phyloP scores from a whole-genome alignment of 2,888 invertebrate species.

The Drosophila acutilabella region DNA sequence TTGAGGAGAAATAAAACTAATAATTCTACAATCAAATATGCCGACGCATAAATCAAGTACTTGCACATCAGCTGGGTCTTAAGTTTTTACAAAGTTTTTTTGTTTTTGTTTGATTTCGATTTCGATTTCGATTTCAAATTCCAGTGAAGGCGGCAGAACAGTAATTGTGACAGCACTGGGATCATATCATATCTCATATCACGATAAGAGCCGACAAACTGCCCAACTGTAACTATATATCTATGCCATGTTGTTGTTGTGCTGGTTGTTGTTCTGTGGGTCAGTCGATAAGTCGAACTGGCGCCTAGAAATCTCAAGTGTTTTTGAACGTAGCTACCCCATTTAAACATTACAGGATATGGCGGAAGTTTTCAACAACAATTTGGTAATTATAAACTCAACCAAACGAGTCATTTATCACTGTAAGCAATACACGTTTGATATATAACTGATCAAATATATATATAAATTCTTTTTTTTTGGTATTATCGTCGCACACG shows the following conservation, averaged over 20 bases:
- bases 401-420: constrained; percentile 36
- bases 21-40: constrained; percentile 51
- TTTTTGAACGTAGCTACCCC: constrained; percentile 6
- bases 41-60: constrained; percentile 65
- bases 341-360: constrained; percentile 27
- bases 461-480: constrained; percentile 25
- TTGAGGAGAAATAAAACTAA: neutral
- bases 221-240: constrained; percentile 28
- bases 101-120: constrained; percentile 33
- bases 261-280: constrained; percentile 18
- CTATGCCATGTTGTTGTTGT: constrained; percentile 19
- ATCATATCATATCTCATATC: constrained; percentile 57
- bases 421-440: constrained; percentile 54
- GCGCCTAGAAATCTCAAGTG: constrained; percentile 40
- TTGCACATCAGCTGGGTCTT: constrained; percentile 52
- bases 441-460: constrained; percentile 10
- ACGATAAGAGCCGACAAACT: constrained; percentile 17
- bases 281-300: constrained; percentile 42
- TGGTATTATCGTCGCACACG: constrained; percentile 57
- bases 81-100: constrained; percentile 33
- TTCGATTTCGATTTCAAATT: constrained; percentile 50
- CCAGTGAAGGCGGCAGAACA: constrained; percentile 22
- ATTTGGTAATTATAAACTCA: constrained; percentile 26
- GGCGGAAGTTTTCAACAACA: neutral
- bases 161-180: constrained; percentile 41